phyloP scores from a whole-genome alignment of 2,797 vertebrate species.

The Falco biarmicus region DNA sequence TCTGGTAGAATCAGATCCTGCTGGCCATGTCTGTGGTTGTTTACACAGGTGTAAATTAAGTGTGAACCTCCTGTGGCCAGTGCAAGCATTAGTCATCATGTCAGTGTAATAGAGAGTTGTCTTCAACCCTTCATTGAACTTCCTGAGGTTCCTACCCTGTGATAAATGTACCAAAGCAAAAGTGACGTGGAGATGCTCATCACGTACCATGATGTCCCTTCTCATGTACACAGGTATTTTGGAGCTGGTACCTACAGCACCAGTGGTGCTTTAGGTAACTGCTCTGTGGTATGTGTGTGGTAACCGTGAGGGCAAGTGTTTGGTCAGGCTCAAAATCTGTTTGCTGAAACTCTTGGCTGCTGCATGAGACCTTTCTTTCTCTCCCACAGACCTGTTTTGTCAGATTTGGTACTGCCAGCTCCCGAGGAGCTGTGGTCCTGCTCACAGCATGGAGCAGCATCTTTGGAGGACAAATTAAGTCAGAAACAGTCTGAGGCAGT shows the following conservation, averaged over 20 bases:
- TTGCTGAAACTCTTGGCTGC: neutral
- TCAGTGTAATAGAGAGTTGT: neutral
- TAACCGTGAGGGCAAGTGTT: neutral
- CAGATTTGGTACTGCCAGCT: neutral
- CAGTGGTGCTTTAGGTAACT: neutral
- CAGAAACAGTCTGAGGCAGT: neutral
- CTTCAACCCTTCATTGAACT: neutral
- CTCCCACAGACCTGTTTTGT: neutral
- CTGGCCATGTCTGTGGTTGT: neutral
- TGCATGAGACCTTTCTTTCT: neutral
- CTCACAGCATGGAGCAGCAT: neutral
- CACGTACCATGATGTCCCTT: fast-evolving
- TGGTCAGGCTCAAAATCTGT: neutral
- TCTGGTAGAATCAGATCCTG: neutral
- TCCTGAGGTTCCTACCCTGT: neutral
- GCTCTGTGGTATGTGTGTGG: neutral
- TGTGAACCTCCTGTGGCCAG: neutral
- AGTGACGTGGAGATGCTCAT: neutral
- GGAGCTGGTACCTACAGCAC: neutral
- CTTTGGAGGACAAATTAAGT: neutral
- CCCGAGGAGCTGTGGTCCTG: neutral
- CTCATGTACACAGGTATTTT: fast-evolving
- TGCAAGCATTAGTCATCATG: neutral
- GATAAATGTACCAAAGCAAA: neutral
- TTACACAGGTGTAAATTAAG: conserved; percentile 10